Percentiles rank a stretch among this genome's conserved stretches.
Conservation (phyloP, 2,797 vertebrate species). For the Poecilia gillii region DNA sequence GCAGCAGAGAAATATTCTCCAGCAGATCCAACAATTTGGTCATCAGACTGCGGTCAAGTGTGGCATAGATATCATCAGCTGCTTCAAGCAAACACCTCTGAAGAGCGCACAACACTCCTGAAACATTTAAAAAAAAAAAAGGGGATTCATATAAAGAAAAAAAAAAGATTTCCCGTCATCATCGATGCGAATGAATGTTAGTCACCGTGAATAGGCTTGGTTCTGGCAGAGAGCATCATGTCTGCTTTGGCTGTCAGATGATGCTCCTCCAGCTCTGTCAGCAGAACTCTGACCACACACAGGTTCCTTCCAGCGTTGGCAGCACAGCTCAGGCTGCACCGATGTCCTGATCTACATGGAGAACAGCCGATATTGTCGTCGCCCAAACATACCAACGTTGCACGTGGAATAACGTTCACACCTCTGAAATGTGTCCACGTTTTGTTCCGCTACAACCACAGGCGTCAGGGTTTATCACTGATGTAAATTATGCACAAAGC, state of each 20-base stretch:
- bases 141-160: not conserved
- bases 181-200: not conserved
- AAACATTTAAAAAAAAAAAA: slow-evolving; percentile 3
- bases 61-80: slow-evolving; percentile 55
- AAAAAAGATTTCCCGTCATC: not conserved
- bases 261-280: slow-evolving; percentile 80
- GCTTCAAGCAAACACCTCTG: slow-evolving; percentile 86
- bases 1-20: slow-evolving; percentile 81
- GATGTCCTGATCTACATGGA: slow-evolving; percentile 53
- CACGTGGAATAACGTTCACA: not conserved
- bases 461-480: not conserved
- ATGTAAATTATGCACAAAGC: not conserved
- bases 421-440: not conserved
- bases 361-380: not conserved
- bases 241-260: slow-evolving; percentile 78
- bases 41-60: slow-evolving; percentile 58
- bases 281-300: slow-evolving; percentile 75
- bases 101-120: slow-evolving; percentile 86
- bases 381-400: not conserved
- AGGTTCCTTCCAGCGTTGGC: slow-evolving; percentile 15
- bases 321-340: slow-evolving; percentile 41
- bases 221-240: slow-evolving; percentile 85
- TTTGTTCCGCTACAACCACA: not conserved
- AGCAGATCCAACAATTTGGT: slow-evolving; percentile 77
- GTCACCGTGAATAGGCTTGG: slow-evolving; percentile 85